A percentile compares a stretch with the other conserved stretches of the same genome.
Conservation (phyloP, 2,113 vertebrate genomes). For the Argyrosomus japonicus region DNA sequence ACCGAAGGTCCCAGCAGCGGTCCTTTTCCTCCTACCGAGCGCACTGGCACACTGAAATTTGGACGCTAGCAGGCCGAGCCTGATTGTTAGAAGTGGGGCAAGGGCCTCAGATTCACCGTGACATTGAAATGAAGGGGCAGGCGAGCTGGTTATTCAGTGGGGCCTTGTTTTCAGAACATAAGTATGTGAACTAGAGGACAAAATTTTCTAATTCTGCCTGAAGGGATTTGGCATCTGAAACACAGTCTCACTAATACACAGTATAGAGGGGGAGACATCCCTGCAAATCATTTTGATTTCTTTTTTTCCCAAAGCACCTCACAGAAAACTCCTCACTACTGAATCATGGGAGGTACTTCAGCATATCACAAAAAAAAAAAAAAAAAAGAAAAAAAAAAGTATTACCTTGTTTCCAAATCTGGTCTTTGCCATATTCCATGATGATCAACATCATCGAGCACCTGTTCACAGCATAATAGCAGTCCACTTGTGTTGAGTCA, state of each 20-base stretch:
- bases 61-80: constrained; percentile 76
- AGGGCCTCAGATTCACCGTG: constrained; percentile 48
- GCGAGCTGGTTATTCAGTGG: constrained; percentile 65
- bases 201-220: constrained; percentile 52
- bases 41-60: constrained; percentile 83
- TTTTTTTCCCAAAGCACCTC: constrained; percentile 48
- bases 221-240: constrained; percentile 44
- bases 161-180: constrained; percentile 70
- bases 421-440: constrained; percentile 44
- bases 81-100: constrained; percentile 34
- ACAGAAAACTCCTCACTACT: constrained; percentile 32
- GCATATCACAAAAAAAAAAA: constrained; percentile 1
- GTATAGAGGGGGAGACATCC: constrained; percentile 28
- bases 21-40: constrained; percentile 75
- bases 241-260: constrained; percentile 42
- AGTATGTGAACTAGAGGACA: constrained; percentile 43
- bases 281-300: constrained; percentile 51
- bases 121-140: constrained; percentile 66
- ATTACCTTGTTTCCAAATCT: constrained; percentile 53
- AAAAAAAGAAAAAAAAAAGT: background rate
- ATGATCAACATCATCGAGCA: constrained; percentile 34
- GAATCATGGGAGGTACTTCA: constrained; percentile 54
- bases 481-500: constrained; percentile 50
- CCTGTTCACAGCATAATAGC: constrained; percentile 57
- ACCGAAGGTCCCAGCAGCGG: constrained; percentile 69